Evolutionary conservation across 2,113 vertebrate species (phyloP).

Genomic region (Forbesichthys papilliferus): DNA sequence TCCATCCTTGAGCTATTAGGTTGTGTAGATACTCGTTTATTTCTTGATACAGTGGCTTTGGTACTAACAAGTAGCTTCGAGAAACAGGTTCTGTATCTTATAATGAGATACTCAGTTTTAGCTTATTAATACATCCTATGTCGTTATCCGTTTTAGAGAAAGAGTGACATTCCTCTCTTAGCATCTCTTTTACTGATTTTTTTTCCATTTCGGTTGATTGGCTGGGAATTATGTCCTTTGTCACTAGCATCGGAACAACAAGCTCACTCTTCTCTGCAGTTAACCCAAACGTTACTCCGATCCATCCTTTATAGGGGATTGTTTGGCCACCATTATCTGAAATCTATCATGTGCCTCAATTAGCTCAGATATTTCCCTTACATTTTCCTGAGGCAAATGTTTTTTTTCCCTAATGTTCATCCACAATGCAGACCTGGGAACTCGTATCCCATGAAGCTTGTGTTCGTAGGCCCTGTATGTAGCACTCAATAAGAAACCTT

Average conservation of each 20-base stretch:
- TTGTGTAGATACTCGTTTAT: slow-evolving; percentile 28
- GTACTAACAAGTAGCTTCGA: slow-evolving; percentile 14
- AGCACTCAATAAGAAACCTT: slow-evolving; percentile 25
- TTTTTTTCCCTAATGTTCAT: slow-evolving; percentile 29
- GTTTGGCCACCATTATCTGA: slow-evolving; percentile 10
- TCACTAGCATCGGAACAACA: slow-evolving; percentile 22
- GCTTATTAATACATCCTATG: slow-evolving; percentile 13
- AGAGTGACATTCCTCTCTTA: slow-evolving; percentile 10
- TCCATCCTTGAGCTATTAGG: slow-evolving; percentile 24
- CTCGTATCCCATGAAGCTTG: slow-evolving; percentile 34
- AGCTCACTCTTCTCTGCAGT: not conserved
- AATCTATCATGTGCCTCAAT: slow-evolving; percentile 17
- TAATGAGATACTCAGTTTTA: not conserved
- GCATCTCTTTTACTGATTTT: slow-evolving; percentile 10
- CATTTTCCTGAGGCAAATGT: slow-evolving; percentile 9
- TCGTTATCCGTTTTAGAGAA: slow-evolving; percentile 10
- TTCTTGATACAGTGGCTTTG: slow-evolving; percentile 20
- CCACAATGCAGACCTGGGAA: slow-evolving; percentile 38
- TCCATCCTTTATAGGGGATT: slow-evolving; percentile 8
- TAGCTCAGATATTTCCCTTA: slow-evolving; percentile 30
- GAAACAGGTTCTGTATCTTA: slow-evolving; percentile 23
- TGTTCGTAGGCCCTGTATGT: slow-evolving; percentile 19
- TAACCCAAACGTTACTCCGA: slow-evolving; percentile 17
- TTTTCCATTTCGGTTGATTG: slow-evolving; percentile 3
- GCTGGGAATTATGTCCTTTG: slow-evolving; percentile 7